phyloP scores from a whole-genome alignment of 2,888 invertebrate species.

The Limnephilus lunatus region DNA sequence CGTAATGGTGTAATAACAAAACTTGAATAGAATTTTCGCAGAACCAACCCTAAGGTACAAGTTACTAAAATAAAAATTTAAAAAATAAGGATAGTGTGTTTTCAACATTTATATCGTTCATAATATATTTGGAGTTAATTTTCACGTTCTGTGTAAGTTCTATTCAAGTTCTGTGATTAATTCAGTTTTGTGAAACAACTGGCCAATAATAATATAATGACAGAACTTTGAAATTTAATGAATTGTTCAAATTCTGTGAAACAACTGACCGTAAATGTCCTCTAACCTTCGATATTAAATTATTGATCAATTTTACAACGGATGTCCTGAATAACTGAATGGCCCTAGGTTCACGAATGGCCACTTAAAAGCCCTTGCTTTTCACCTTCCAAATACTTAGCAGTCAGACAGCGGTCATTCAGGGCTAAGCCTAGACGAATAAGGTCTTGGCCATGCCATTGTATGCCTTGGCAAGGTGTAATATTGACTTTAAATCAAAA shows the following conservation, averaged over 20 bases:
- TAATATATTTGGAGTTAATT: too few relatives aligned
- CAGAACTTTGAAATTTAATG: too few relatives aligned
- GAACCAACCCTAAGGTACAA: too few relatives aligned
- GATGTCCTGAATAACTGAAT: not conserved
- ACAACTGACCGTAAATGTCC: not conserved
- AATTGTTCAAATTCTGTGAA: not conserved
- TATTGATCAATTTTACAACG: not conserved
- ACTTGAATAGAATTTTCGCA: too few relatives aligned
- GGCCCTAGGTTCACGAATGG: not conserved
- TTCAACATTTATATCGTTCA: too few relatives aligned
- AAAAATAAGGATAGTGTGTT: too few relatives aligned
- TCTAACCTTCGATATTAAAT: not conserved
- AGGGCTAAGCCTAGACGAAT: not conserved
- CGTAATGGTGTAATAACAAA: too few relatives aligned
- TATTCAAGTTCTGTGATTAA: too few relatives aligned
- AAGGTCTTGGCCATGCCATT: conserved; percentile 1
- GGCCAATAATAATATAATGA: not conserved
- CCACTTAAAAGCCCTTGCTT: not conserved
- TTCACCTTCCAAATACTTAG: not conserved
- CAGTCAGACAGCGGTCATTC: not conserved
- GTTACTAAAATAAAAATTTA: too few relatives aligned
- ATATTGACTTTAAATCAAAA: not conserved
- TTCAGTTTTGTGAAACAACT: not conserved
- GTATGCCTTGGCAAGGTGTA: not conserved
- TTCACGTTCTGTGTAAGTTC: too few relatives aligned